A percentile compares a stretch with the other conserved stretches of the same genome.
Conservation (phyloP, 2,113 vertebrate species). For the Halichoeres trimaculatus region DNA sequence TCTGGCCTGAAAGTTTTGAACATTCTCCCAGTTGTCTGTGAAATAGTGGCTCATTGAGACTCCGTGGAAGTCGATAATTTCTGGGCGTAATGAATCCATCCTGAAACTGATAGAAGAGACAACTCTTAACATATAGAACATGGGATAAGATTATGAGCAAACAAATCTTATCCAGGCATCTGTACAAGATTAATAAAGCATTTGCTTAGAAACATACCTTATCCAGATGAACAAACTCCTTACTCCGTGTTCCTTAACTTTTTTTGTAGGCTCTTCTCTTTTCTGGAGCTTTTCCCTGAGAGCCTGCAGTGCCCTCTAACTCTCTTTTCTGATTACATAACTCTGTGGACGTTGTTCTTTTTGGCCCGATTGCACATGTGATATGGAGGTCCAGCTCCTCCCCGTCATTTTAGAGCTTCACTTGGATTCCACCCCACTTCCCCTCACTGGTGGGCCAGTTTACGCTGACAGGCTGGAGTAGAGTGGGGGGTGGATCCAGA, state of each 20-base stretch:
- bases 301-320: not conserved
- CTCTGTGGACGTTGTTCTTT: too few species aligned
- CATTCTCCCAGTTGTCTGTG: conserved; percentile 82
- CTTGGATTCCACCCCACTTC: too few species aligned
- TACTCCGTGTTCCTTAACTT: not conserved
- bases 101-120: not conserved
- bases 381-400: too few species aligned
- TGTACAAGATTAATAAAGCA: too few species aligned
- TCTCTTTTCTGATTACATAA: too few species aligned
- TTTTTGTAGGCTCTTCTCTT: not conserved
- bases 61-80: conserved; percentile 77
- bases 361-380: too few species aligned
- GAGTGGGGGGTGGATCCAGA: too few species aligned
- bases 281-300: not conserved
- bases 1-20: conserved; percentile 82
- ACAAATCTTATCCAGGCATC: too few species aligned
- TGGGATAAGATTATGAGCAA: not conserved
- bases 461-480: too few species aligned
- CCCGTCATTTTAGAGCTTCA: too few species aligned
- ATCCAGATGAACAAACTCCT: not conserved
- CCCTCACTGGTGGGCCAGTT: too few species aligned
- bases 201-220: conserved; percentile 32
- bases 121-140: not conserved
- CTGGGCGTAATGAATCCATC: conserved; percentile 31
- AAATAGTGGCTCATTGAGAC: conserved; percentile 68